These are phyloP conservation scores for Hiodon tergisus DNA, from an alignment of 2,113 vertebrate species.

Conservation along the genomic window DNA sequence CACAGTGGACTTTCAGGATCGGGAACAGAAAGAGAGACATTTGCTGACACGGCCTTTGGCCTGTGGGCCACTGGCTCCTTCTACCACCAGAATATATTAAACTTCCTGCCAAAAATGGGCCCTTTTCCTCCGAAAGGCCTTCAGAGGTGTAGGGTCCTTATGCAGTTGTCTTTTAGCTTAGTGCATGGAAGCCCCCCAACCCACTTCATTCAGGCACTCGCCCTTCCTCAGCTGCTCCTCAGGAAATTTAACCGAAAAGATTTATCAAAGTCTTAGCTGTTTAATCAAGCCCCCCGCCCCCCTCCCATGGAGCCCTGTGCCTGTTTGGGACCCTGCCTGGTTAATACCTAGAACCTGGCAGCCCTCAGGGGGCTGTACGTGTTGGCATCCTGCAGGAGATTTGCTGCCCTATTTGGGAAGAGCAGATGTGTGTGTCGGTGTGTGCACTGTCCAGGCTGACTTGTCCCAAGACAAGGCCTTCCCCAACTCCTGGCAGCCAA, in stretches of 20 bases:
- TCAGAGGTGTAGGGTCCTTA: no score
- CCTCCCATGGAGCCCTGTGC: neutral
- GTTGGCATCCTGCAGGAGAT: constrained; percentile 52
- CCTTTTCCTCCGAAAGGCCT: no score
- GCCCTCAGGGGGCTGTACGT: constrained; percentile 47
- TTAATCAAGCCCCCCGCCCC: neutral
- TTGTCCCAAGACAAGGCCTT: constrained; percentile 17
- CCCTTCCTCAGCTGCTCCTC: neutral
- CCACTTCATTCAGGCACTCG: neutral
- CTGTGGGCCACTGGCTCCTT: no score
- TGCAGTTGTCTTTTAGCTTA: no score
- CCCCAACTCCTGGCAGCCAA: constrained; percentile 12
- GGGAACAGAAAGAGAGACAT: no score
- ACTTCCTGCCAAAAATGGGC: no score
- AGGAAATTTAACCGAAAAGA: neutral
- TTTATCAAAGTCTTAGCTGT: neutral
- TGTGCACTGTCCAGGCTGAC: neutral
- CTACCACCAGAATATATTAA: no score
- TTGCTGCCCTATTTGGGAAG: constrained; percentile 61
- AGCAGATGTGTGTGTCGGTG: constrained; percentile 5
- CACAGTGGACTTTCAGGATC: no score
- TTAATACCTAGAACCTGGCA: constrained; percentile 47
- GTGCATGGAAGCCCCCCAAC: no score
- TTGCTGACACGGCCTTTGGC: no score
- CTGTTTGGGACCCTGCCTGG: constrained; percentile 24